phyloP scores from a whole-genome alignment of 2,113 vertebrate genomes.

The Pelobates fuscus region DNA sequence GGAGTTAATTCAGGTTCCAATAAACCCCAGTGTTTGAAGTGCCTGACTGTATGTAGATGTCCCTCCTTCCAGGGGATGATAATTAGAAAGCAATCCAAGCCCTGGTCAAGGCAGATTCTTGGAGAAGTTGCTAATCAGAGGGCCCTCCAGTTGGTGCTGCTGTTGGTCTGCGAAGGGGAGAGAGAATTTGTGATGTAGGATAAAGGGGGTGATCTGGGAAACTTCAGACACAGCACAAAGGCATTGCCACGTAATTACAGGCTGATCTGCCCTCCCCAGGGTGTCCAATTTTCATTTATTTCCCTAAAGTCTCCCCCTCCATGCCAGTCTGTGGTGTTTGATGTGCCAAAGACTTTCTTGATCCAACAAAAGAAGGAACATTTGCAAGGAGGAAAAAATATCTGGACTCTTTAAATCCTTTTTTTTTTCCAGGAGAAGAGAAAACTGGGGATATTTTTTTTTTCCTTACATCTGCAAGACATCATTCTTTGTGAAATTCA shows the following conservation, averaged over 20 bases:
- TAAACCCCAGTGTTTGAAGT: constrained; percentile 59
- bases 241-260: constrained; percentile 82
- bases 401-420: constrained; percentile 49
- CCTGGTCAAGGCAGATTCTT: constrained; percentile 52
- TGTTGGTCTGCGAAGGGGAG: constrained; percentile 52
- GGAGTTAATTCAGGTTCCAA: constrained; percentile 58
- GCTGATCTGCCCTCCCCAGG: constrained; percentile 74
- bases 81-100: constrained; percentile 58
- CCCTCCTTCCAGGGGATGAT: constrained; percentile 54
- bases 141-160: constrained; percentile 56
- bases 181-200: constrained; percentile 58
- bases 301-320: constrained; percentile 64
- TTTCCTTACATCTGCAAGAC: constrained; percentile 76
- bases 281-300: constrained; percentile 69
- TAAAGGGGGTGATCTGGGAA: constrained; percentile 70
- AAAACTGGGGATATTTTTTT: constrained; percentile 60
- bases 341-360: constrained; percentile 72
- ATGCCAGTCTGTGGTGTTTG: constrained; percentile 74
- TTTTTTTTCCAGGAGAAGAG: constrained; percentile 54
- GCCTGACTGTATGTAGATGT: constrained; percentile 50
- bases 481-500: constrained; percentile 70
- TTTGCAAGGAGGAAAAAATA: constrained; percentile 55
- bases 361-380: constrained; percentile 58
- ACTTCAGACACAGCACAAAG: constrained; percentile 80
- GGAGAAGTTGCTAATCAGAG: constrained; percentile 63